Evolutionary conservation across 1,140 invertebrate species (phyloP), one percentile per base, ranked within the genome.

Genomic region (Tetraneura akinire): DNA sequence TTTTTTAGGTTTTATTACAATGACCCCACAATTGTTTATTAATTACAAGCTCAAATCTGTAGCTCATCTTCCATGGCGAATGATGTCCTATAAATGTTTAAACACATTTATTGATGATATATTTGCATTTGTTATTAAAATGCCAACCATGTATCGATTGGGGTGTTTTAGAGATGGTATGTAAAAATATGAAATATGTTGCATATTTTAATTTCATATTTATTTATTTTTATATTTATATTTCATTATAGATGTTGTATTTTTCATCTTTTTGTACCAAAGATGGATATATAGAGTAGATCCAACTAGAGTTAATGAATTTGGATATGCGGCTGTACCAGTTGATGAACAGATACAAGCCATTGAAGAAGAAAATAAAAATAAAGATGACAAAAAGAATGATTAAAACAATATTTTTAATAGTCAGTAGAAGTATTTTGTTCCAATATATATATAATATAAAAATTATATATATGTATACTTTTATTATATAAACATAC

Each of bases 101-200:
- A 99, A 99, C 86, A 99, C 98, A 3, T 99, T 99, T 85, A 99
- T 99, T 84, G 98, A 99, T 88, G 98, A 99, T 87, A 96, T 99
- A 83, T 99, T 99, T 89, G 98, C 98, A 80, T 99, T 99, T 90
- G 96, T 99, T 80, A 99, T 99, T 82, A 98, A 98, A 88, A 99
- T 99, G 97, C 98, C 98, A 51, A 98, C 95, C 1, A 92, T 99
- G 89, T 99, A 99, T 85, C 88, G 93, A 81, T 85, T 95, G 81
- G 97, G 97, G 18, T 99, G 97, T 87, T 97, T 99, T 87, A 91
- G 97, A 86, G 97, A 99, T 89, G 95, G 91, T 93, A 86, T 87
- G 88, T 86, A 83, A 74, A 68, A 49, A 71, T 82, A 78, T 55
- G n/a, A 11, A 45, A 45, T 23, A 13, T 47, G 16, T 3, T 18